Percentiles rank a stretch among this genome's conserved stretches.
phyloP scores from a whole-genome alignment of 37 sponge, comb jelly and placozoan species.

The Aphrocallistes beatrix region DNA sequence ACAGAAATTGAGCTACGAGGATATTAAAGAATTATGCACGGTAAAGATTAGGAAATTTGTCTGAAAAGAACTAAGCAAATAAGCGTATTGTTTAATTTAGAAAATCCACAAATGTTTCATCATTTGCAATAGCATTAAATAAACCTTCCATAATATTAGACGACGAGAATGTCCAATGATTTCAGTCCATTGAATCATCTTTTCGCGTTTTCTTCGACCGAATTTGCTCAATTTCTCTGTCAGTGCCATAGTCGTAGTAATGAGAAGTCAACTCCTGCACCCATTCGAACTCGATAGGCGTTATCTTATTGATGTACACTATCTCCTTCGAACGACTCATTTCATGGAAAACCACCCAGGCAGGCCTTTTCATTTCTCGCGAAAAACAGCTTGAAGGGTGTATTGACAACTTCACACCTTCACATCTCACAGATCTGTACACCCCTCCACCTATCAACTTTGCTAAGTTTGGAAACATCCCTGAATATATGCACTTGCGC shows the following conservation, averaged over 20 bases:
- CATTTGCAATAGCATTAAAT: background rate
- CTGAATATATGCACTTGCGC: slow-evolving; percentile 2
- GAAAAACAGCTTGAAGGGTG: slow-evolving; percentile 8
- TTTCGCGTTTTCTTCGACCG: background rate
- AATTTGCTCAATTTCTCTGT: slow-evolving; percentile 24
- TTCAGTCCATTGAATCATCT: background rate
- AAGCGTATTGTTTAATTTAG: background rate
- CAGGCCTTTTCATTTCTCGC: background rate
- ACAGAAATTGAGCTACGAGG: background rate
- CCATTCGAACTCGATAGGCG: slow-evolving; percentile 63
- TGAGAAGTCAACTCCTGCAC: slow-evolving; percentile 81
- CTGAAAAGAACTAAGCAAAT: background rate
- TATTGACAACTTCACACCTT: slow-evolving; percentile 7
- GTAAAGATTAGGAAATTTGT: background rate
- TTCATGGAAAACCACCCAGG: background rate
- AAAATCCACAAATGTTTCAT: background rate
- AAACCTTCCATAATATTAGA: no score
- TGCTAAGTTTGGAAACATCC: background rate
- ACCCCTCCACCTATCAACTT: background rate
- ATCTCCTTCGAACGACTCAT: background rate
- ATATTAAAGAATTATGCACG: background rate
- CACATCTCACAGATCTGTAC: background rate
- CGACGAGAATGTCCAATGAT: no score
- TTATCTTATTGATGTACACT: background rate
- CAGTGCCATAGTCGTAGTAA: slow-evolving; percentile 92